Evolutionary conservation across 2,888 invertebrate genomes (phyloP), one percentile per base, ranked within the genome.

Genomic region (Papilio protenor): DNA sequence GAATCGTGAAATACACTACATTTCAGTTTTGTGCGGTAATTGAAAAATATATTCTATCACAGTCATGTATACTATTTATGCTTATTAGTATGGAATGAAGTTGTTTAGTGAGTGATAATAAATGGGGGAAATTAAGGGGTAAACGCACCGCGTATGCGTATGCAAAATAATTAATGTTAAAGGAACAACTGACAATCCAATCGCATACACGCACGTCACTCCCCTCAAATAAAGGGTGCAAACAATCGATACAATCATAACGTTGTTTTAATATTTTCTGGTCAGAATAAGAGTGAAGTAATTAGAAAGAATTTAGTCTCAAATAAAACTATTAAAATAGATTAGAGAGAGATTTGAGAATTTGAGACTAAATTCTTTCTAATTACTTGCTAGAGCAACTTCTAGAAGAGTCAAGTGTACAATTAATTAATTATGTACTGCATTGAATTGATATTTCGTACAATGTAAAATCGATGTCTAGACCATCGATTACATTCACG

Each of bases 91-190:
- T 23, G 12, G 12, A 59, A 59, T 23, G 14, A 61, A 61, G 16
- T 6, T 27, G 23, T 27, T 23, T 61, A 27, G 61, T 27, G 27
- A 61, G 14, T 14, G 27, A 27, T 27, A n/a, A 55, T n/a, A 27
- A 61, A 23, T 14, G 12, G 59, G 27, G 3, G 23, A 27, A 59
- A 61, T 61, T 27, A 61, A 61, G 27, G 61, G 61, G 27, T 11
- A 61, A 14, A 27, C 27, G 27, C 23, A 16, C 14, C 23, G 14
- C 14, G n/a, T 57, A 59, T 23, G 57, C 57, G 14, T 27, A 61
- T 16, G 61, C 61, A 61, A 61, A 61, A 61, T 61, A 61, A 64
- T 40, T 33, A 40, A 64, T 64, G 64, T 40, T 64, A 64, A 64
- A 64, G 2, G 18, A 33, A 64, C 40, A 18, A 40, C 40, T 64